These are phyloP conservation scores for Acrossocheilus fasciatus DNA, from an alignment of 2,797 vertebrate genomes.

Conservation along the genomic window DNA sequence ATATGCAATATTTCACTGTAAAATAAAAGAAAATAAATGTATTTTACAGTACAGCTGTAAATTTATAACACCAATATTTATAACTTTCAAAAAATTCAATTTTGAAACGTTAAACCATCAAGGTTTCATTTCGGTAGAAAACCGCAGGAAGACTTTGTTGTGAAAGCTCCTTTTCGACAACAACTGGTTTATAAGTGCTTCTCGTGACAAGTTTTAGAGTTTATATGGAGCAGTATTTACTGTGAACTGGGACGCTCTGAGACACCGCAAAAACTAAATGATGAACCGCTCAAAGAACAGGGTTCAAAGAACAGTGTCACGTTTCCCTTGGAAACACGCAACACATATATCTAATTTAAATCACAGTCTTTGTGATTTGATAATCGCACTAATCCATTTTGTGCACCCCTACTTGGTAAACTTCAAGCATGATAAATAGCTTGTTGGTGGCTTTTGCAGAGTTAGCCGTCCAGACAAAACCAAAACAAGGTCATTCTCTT, in stretches of 20 bases:
- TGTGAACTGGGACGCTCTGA: background rate
- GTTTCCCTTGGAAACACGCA: background rate
- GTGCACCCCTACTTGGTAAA: background rate
- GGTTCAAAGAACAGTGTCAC: background rate
- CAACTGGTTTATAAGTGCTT: background rate
- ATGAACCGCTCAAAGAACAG: background rate
- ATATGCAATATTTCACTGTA: background rate
- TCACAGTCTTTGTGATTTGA: background rate
- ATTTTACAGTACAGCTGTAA: background rate
- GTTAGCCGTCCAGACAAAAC: background rate
- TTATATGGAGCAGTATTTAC: background rate
- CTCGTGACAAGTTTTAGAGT: background rate
- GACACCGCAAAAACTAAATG: background rate
- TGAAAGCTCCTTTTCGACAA: too few relatives aligned
- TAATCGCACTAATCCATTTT: background rate
- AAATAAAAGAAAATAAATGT: background rate
- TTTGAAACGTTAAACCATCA: background rate
- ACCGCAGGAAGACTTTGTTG: background rate
- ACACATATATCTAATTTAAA: background rate
- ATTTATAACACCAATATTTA: background rate
- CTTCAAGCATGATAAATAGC: background rate
- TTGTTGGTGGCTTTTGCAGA: background rate
- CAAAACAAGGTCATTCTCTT: slow-evolving; percentile 1
- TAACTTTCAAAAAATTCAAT: background rate
- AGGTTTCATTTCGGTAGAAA: background rate